Evolutionary conservation across 2,888 invertebrate genomes (phyloP).

Genomic region (Sycophila texana): DNA sequence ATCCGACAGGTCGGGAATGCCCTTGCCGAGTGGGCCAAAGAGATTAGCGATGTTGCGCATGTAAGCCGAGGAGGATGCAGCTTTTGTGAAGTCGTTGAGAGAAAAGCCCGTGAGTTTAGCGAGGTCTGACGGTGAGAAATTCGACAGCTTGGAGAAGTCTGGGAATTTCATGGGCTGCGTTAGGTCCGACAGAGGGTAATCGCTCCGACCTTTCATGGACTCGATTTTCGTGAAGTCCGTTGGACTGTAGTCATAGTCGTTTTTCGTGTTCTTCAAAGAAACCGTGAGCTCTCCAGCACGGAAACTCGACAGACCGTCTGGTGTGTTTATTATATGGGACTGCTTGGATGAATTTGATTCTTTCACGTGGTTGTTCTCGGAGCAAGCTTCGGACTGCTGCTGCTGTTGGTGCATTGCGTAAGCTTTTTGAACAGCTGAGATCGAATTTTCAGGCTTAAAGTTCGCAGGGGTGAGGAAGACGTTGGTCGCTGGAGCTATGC

Average conservation of each 20-base stretch:
- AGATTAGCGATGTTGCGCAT: constrained; percentile 72
- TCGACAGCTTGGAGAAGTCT: constrained; percentile 66
- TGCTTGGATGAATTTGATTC: constrained; percentile 53
- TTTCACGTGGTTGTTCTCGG: constrained; percentile 63
- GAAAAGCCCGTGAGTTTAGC: constrained; percentile 72
- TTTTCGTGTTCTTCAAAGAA: constrained; percentile 71
- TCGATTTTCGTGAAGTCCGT: constrained; percentile 69
- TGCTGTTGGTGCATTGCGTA: constrained; percentile 66
- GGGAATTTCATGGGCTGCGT: constrained; percentile 72
- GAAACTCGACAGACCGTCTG: constrained; percentile 70
- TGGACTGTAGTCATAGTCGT: constrained; percentile 68
- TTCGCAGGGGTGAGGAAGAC: constrained; percentile 84
- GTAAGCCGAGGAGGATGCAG: constrained; percentile 69
- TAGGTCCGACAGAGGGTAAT: constrained; percentile 71
- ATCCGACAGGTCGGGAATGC: constrained; percentile 64
- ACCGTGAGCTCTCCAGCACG: constrained; percentile 73
- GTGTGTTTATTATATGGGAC: constrained; percentile 55
- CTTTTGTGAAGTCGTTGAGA: constrained; percentile 71
- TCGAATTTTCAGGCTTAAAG: constrained; percentile 70
- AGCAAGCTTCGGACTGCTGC: constrained; percentile 61
- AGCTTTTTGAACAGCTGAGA: constrained; percentile 70
- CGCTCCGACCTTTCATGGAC: constrained; percentile 64
- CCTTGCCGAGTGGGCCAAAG: constrained; percentile 68
- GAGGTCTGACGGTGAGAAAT: constrained; percentile 67
- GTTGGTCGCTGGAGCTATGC: constrained; percentile 83